A percentile compares a stretch with the other conserved stretches of the same genome.
These are phyloP conservation scores for Andrena trimmerana DNA, from an alignment of 2,888 invertebrate species.

Conservation along the genomic window DNA sequence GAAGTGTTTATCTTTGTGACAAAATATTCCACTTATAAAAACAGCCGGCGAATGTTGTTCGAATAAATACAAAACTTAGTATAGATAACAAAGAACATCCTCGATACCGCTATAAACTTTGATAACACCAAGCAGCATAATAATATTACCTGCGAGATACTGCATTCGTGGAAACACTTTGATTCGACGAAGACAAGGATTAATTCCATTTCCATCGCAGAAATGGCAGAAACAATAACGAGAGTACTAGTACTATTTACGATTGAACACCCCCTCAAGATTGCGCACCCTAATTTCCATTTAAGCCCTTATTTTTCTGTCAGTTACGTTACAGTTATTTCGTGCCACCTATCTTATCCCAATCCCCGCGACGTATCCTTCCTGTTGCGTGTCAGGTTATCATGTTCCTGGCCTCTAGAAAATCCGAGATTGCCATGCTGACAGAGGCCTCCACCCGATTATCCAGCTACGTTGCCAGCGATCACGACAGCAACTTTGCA, in stretches of 20 bases:
- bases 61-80: neutral
- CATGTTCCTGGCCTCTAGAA: constrained; percentile 53
- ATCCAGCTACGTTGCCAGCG: constrained; percentile 48
- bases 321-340: constrained; percentile 33
- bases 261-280: neutral
- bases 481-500: constrained; percentile 38
- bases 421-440: constrained; percentile 55
- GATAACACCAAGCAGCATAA: no score
- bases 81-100: no score
- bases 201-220: neutral
- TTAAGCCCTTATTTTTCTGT: constrained; percentile 33
- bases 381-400: constrained; percentile 65
- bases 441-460: constrained; percentile 55
- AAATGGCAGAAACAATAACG: neutral
- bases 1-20: no score
- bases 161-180: neutral
- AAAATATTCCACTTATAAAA: no score
- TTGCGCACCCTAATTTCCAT: constrained; percentile 28
- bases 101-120: no score
- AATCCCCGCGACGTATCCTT: constrained; percentile 57
- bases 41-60: neutral
- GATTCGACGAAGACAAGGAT: neutral
- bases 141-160: no score
- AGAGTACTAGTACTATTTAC: neutral
- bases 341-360: constrained; percentile 49